Conservation (phyloP, 2,797 vertebrate species). For the Chanos chanos region DNA sequence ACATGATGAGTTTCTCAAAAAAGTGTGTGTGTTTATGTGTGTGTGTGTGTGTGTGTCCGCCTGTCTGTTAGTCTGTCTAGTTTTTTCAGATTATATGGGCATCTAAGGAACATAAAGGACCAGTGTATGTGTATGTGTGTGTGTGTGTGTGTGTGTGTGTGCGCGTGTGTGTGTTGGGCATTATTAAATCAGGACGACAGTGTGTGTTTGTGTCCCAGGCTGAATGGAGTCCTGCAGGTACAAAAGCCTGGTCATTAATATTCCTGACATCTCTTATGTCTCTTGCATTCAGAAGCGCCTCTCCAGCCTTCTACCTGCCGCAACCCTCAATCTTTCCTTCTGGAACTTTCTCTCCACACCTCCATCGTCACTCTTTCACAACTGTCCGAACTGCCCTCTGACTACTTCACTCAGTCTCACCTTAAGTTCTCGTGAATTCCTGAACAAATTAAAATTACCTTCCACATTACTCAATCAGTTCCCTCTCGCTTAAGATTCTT, state of each 20-base stretch:
- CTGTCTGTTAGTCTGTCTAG: not conserved
- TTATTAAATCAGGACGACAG: slow-evolving; percentile 73
- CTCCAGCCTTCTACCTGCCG: slow-evolving; percentile 16
- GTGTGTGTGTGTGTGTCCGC: not conserved
- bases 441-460: no score
- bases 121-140: slow-evolving; percentile 18
- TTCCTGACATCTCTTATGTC: slow-evolving; percentile 61
- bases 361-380: slow-evolving; percentile 25
- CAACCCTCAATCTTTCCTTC: slow-evolving; percentile 30
- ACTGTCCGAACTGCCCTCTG: no score
- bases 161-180: slow-evolving; percentile 41
- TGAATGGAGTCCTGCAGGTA: slow-evolving; percentile 72
- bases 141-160: slow-evolving; percentile 22
- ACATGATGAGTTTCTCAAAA: no score
- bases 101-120: no score
- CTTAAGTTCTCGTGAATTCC: no score
- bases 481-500: no score
- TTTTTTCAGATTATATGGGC: slow-evolving; percentile 11
- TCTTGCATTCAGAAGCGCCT: slow-evolving; percentile 52
- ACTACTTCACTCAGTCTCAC: no score
- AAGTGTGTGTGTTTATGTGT: not conserved
- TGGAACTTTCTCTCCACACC: slow-evolving; percentile 36
- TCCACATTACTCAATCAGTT: no score
- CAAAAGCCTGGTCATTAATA: slow-evolving; percentile 69
- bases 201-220: slow-evolving; percentile 62